These are phyloP conservation scores for Chirona hameri DNA, from an alignment of 2,888 invertebrate genomes.

Conservation along the genomic window DNA sequence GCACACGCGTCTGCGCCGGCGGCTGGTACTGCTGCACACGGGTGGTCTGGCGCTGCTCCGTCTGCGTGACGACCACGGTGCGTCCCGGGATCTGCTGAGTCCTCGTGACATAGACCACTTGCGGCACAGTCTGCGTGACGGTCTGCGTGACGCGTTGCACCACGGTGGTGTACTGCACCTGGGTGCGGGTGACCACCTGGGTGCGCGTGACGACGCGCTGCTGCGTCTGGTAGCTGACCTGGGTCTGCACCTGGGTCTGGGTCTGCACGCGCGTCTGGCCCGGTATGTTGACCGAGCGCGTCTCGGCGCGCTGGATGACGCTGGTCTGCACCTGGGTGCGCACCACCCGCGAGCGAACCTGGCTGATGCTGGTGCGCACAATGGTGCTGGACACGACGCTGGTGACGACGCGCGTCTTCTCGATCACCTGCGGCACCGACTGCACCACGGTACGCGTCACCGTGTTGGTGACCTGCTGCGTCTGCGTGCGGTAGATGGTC, in stretches of 20 bases:
- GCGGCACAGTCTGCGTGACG: too few species aligned
- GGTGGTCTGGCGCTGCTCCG: too few species aligned
- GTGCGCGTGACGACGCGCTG: background rate
- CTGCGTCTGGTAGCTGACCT: background rate
- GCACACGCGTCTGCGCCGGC: background rate
- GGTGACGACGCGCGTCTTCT: background rate
- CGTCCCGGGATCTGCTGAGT: too few species aligned
- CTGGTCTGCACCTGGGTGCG: background rate
- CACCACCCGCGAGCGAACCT: background rate
- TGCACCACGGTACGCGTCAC: background rate
- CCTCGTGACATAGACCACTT: too few species aligned
- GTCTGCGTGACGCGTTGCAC: too few species aligned
- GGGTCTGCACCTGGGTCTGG: background rate
- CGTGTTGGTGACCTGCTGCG: constrained; percentile 4
- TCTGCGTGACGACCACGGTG: too few species aligned
- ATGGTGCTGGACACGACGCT: constrained; percentile 6
- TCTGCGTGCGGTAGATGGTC: background rate
- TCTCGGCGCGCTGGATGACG: background rate
- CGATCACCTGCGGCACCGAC: background rate
- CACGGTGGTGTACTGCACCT: too few species aligned
- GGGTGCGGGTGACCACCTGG: background rate
- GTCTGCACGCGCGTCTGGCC: background rate
- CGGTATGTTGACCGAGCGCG: background rate
- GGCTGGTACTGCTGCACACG: background rate
- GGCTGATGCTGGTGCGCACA: background rate